These are phyloP conservation scores for Ennomos erosarius DNA, from an alignment of 2,888 invertebrate genomes.

Conservation along the genomic window DNA sequence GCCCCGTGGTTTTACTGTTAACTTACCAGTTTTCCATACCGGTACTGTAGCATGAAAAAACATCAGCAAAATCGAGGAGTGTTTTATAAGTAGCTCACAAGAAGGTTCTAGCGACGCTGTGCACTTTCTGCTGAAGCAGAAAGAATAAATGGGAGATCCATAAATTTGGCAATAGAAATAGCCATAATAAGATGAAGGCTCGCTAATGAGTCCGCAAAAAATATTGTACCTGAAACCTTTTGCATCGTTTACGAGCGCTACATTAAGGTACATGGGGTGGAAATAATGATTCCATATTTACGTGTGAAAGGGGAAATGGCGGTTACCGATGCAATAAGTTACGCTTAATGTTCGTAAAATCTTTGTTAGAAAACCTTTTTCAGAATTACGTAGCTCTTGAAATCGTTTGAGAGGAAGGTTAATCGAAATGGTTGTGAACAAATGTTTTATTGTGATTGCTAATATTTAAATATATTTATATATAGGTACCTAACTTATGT, in stretches of 20 bases:
- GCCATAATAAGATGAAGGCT: too few relatives aligned
- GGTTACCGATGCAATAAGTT: constrained; percentile 21
- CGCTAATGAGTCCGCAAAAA: constrained; percentile 4
- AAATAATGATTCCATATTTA: constrained; percentile 29
- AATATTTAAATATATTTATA: too few relatives aligned
- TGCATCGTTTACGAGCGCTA: constrained; percentile 17
- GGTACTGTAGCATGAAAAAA: too few relatives aligned
- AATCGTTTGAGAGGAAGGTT: constrained; percentile 18
- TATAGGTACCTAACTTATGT: too few relatives aligned
- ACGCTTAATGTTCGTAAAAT: constrained; percentile 21
- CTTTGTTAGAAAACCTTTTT: constrained; percentile 18
- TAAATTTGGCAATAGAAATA: too few relatives aligned
- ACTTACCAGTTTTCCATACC: too few relatives aligned
- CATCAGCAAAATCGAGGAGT: too few relatives aligned
- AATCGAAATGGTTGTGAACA: constrained; percentile 20
- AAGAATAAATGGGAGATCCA: too few relatives aligned
- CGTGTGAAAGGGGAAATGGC: constrained; percentile 16
- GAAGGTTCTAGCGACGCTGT: too few relatives aligned
- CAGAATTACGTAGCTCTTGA: constrained; percentile 12
- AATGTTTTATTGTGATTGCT: constrained; percentile 3
- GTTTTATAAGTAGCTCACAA: too few relatives aligned
- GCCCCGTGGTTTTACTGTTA: too few relatives aligned
- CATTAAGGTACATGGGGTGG: constrained; percentile 22
- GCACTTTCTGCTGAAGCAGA: too few relatives aligned
- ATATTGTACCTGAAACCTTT: constrained; percentile 11